phyloP scores from a whole-genome alignment of 2,888 invertebrate genomes.

The Lasioglossum oenotherae region DNA sequence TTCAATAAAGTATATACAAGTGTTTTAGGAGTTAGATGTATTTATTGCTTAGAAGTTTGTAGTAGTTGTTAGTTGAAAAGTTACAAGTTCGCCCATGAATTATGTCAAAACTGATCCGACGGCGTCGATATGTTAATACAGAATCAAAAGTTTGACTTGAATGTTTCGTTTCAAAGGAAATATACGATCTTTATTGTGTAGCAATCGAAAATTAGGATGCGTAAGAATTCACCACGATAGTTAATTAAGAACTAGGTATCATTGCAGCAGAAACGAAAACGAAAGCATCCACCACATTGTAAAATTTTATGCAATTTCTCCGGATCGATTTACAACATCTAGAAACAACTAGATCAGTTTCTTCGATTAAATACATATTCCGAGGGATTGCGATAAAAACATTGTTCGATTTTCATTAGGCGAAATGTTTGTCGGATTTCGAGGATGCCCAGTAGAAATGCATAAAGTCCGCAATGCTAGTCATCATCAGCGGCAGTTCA shows the following conservation, averaged over 20 bases:
- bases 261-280: not conserved
- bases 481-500: conserved; percentile 23
- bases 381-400: not conserved
- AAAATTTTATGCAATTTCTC: not conserved
- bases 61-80: too few relatives aligned
- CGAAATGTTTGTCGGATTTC: not conserved
- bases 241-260: not conserved
- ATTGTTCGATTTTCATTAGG: not conserved
- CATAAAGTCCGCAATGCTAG: not conserved
- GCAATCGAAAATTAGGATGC: not conserved
- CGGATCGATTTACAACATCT: not conserved
- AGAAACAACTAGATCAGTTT: not conserved
- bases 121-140: not conserved
- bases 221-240: not conserved
- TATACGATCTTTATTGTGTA: not conserved
- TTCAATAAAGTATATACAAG: too few relatives aligned
- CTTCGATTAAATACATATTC: not conserved
- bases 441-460: not conserved
- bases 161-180: not conserved
- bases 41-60: too few relatives aligned
- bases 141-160: not conserved
- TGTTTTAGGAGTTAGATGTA: too few relatives aligned
- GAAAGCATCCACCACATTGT: not conserved
- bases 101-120: too few relatives aligned
- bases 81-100: too few relatives aligned